Evolutionary conservation across 2,113 vertebrate species (phyloP), one percentile per base, ranked within the genome.

Genomic region (Thunnus thynnus): DNA sequence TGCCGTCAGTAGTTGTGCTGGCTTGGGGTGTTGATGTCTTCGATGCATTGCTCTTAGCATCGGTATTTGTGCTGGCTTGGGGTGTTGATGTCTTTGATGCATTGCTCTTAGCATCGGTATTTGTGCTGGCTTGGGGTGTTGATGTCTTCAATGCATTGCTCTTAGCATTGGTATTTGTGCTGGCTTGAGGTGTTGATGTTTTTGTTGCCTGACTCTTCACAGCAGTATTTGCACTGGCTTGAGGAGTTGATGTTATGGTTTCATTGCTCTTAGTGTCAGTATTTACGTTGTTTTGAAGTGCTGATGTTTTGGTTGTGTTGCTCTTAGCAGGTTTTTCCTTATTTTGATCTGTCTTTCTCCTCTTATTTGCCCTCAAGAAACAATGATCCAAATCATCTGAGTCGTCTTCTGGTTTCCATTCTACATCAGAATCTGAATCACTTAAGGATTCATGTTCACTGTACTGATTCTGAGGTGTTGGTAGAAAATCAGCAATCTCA

Each of bases 371-470:
- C 5, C 41, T 5, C 0, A 70, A 75, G 58, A 56, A 56, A 41
- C 36, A 41, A 8, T 41, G 8, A 54, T 91, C 83, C 0, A 80
- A 91, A 57, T 86, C 84, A 52, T 82, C 84, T 1, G 90, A 89
- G 18, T 88, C 72, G 0, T 74, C 74, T 1, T 74, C 36, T 7
- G 77, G 76, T 22, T 91, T 76, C 84, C 85, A 89, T 25, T 70
- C 60, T 47, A 57, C 62, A 3, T 90, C 90, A 11, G 84, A 87
- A 9, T 88, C 86, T 0, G 81, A 88, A 76, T 74, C 90, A 72
- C 86, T 63, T 36, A 54, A 44, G 14, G 78, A 89, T 9, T 93
- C 90, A 0, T 78, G 83, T 70, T 88, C 86, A 3, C 88, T 89
- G 85, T 89, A 89, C 77, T 90, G 89, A 14, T 0, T 12, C 17